Percentiles rank a stretch among this genome's conserved stretches.
phyloP scores from a whole-genome alignment of 1,140 invertebrate genomes.

The Formica exsecta region DNA sequence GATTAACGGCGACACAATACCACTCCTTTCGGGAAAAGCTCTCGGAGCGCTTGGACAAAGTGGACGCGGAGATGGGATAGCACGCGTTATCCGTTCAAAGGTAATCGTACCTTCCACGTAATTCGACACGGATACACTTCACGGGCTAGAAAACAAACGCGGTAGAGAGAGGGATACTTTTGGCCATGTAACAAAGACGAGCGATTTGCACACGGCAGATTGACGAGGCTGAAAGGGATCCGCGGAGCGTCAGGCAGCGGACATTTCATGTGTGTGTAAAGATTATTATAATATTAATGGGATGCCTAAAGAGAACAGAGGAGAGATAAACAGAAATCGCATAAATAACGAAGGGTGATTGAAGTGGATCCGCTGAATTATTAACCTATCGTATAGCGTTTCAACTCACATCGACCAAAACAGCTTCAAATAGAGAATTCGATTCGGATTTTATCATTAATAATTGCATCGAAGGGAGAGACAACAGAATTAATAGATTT shows the following conservation, averaged over 20 bases:
- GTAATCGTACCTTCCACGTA: conserved; percentile 59
- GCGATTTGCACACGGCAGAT: conserved; percentile 26
- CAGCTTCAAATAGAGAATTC: background rate
- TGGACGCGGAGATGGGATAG: conserved; percentile 35
- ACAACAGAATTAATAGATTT: background rate
- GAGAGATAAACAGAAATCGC: conserved; percentile 13
- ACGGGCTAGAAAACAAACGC: conserved; percentile 51
- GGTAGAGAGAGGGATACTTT: conserved; percentile 31
- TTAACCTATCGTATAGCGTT: background rate
- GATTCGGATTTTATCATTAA: background rate
- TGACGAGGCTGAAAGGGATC: conserved; percentile 33
- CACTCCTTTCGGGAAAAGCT: conserved; percentile 34
- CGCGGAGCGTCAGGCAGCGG: background rate
- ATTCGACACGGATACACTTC: conserved; percentile 52
- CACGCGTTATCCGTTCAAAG: conserved; percentile 52
- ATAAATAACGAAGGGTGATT: background rate
- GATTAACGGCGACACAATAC: conserved; percentile 48
- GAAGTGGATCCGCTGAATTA: conserved; percentile 12
- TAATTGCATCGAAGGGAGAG: background rate
- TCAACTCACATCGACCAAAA: background rate
- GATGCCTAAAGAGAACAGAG: conserved; percentile 5
- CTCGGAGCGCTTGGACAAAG: conserved; percentile 43
- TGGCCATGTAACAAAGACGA: conserved; percentile 47
- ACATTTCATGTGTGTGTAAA: background rate
- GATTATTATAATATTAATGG: conserved; percentile 58